A percentile compares a stretch with the other conserved stretches of the same genome.
phyloP scores from a whole-genome alignment of 2,797 vertebrate species.

The Lophotriccus pileatus region DNA sequence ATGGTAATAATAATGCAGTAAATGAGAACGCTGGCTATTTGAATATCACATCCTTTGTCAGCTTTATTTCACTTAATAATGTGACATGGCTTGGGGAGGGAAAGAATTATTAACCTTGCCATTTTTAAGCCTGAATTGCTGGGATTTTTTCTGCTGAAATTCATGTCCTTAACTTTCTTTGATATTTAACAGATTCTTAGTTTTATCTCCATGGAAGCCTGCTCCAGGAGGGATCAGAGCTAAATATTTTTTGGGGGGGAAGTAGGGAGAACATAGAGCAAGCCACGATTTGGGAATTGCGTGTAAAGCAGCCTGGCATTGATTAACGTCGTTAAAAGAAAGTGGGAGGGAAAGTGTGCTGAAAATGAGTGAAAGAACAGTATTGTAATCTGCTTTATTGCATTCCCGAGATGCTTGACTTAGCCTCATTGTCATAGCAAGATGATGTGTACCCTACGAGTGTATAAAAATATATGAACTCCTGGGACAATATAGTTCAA shows the following conservation, averaged over 20 bases:
- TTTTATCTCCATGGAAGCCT: background rate
- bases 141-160: background rate
- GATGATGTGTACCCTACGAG: conserved; percentile 64
- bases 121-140: background rate
- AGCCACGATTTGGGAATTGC: background rate
- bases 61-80: conserved; percentile 51
- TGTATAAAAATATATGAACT: conserved; percentile 76
- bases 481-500: conserved; percentile 70
- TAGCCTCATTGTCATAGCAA: conserved; percentile 67
- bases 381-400: conserved; percentile 70
- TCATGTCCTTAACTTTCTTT: background rate
- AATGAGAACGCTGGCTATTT: conserved; percentile 19
- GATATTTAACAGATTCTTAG: background rate
- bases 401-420: conserved; percentile 65
- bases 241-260: background rate
- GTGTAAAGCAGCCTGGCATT: conserved; percentile 25
- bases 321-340: conserved; percentile 40
- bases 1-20: background rate
- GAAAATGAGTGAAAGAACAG: conserved; percentile 59
- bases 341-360: conserved; percentile 36
- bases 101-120: conserved; percentile 33
- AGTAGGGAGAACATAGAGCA: background rate
- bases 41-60: conserved; percentile 31
- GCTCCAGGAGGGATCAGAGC: background rate
- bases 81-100: conserved; percentile 32